Percentiles rank a stretch among this genome's conserved stretches.
These are phyloP conservation scores for Nasonia vitripennis DNA, from an alignment of 1,140 invertebrate species.

Conservation along the genomic window DNA sequence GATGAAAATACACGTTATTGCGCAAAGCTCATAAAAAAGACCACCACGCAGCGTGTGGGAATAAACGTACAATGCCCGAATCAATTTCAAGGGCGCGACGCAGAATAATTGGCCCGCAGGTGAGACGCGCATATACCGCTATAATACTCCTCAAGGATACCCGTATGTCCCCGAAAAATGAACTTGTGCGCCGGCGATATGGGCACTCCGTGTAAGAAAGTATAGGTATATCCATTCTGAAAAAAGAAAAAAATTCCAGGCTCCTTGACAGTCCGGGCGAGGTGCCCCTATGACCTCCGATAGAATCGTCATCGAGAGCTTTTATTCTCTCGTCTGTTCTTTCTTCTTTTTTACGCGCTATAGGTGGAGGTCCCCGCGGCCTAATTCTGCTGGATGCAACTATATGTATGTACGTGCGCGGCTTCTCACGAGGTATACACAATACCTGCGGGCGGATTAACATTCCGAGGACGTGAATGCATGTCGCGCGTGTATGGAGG, in stretches of 20 bases:
- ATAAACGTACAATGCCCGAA: too few relatives aligned
- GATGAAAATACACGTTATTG: too few relatives aligned
- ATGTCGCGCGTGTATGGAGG: background rate
- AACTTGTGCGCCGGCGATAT: background rate
- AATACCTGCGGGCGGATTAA: constrained; percentile 48
- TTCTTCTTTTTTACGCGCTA: constrained; percentile 30
- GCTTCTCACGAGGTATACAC: background rate
- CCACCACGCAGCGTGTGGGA: too few relatives aligned
- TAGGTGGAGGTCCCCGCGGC: constrained; percentile 11
- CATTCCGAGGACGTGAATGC: background rate
- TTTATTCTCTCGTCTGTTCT: background rate
- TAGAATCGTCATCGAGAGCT: background rate
- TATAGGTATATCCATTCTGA: background rate
- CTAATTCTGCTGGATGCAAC: constrained; percentile 12
- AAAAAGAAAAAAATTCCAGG: background rate
- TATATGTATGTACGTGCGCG: background rate
- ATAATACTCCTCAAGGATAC: background rate
- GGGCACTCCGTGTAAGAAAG: background rate
- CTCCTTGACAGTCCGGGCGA: background rate
- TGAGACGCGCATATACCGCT: background rate
- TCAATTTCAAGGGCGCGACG: background rate
- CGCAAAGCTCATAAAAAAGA: too few relatives aligned
- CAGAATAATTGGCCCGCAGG: background rate
- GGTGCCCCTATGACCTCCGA: background rate
- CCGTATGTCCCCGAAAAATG: background rate